phyloP scores from a whole-genome alignment of 53 echinoderm and acorn worm genomes.

The Holothuria scabra region DNA sequence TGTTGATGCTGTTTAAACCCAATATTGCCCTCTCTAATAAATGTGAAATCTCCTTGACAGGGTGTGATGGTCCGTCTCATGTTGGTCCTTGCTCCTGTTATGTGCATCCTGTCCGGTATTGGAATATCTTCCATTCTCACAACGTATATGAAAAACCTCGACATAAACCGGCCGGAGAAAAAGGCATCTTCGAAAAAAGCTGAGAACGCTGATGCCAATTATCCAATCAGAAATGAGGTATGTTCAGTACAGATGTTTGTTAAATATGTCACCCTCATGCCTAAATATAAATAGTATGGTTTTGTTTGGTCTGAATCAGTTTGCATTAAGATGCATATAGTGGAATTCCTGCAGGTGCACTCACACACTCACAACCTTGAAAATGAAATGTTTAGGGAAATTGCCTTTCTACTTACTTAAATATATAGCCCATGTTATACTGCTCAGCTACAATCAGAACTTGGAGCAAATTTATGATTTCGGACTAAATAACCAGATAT shows the following conservation, averaged over 20 bases:
- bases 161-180: constrained; percentile 91
- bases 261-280: background rate
- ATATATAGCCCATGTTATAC: too few species aligned
- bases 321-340: too few species aligned
- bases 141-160: constrained; percentile 89
- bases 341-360: too few species aligned
- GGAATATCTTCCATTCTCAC: constrained; percentile 85
- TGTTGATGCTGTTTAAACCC: too few species aligned
- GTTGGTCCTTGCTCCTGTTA: constrained; percentile 97
- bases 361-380: too few species aligned
- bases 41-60: constrained; percentile 29
- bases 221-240: constrained; percentile 99
- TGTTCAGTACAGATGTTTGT: background rate
- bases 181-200: constrained; percentile 81
- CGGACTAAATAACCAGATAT: too few species aligned
- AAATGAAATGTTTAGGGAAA: too few species aligned
- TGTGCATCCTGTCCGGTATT: constrained; percentile 99
- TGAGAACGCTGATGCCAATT: constrained; percentile 57
- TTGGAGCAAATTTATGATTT: too few species aligned
- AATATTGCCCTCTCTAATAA: too few species aligned
- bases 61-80: constrained; percentile 99
- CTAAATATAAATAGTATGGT: background rate
- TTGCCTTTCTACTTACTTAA: too few species aligned
- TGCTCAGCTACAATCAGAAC: too few species aligned
- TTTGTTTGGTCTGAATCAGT: too few species aligned